Evolutionary conservation across 2,797 vertebrate species (phyloP).

Genomic region (Hippocampus kuda): DNA sequence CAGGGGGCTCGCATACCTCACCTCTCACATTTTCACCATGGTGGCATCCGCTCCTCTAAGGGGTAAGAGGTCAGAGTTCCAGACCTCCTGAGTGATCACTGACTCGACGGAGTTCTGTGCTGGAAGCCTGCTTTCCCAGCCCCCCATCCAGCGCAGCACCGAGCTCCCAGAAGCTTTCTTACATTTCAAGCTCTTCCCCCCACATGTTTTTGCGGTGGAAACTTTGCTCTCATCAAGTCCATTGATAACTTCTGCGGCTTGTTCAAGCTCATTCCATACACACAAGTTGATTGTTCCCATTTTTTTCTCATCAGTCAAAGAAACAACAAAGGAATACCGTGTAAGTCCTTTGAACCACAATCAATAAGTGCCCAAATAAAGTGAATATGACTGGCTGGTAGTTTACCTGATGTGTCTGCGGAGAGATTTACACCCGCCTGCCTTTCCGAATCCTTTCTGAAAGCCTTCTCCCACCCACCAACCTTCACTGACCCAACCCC

Average conservation of each 20-base stretch:
- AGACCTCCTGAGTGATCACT: constrained; percentile 69
- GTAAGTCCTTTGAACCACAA: background rate
- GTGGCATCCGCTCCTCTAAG: constrained; percentile 61
- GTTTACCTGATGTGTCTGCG: constrained; percentile 26
- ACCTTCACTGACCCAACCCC: constrained; percentile 11
- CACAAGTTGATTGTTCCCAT: background rate
- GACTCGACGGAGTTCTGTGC: constrained; percentile 42
- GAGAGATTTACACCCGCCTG: constrained; percentile 21
- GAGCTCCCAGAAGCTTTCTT: constrained; percentile 13
- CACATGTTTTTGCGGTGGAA: constrained; percentile 9
- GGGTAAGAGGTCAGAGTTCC: constrained; percentile 67
- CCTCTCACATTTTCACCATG: constrained; percentile 66
- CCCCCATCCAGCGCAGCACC: constrained; percentile 14
- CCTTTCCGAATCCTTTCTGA: constrained; percentile 18
- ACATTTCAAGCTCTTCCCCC: constrained; percentile 19
- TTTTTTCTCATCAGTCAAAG: background rate
- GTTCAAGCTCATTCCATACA: background rate
- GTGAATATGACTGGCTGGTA: constrained; percentile 15
- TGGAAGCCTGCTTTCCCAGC: constrained; percentile 19
- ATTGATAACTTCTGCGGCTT: background rate
- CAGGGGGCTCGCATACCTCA: constrained; percentile 56
- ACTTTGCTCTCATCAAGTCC: background rate
- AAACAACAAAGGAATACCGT: background rate
- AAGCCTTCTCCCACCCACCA: constrained; percentile 16
- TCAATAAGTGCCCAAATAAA: background rate